Evolutionary conservation across 2,113 vertebrate species (phyloP).

Genomic region (Solenodon paradoxus): DNA sequence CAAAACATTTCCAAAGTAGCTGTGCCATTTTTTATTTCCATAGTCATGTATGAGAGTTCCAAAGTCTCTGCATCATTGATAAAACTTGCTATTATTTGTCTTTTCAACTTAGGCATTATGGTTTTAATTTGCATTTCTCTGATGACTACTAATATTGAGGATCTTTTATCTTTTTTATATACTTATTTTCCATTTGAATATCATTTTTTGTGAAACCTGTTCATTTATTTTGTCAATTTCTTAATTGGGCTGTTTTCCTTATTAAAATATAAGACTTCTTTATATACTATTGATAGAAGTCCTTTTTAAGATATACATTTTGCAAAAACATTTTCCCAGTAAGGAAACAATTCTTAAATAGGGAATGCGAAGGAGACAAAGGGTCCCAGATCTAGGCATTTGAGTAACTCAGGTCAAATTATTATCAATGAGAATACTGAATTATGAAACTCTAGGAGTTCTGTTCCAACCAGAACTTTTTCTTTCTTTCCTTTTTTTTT

Average conservation of each 20-base stretch:
- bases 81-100: not conserved
- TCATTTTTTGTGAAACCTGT: not conserved
- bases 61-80: not conserved
- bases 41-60: not conserved
- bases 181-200: not conserved
- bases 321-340: not conserved
- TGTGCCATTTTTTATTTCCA: not conserved
- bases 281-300: no score
- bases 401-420: not conserved
- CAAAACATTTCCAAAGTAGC: not conserved
- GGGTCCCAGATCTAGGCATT: not conserved
- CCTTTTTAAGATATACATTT: no score
- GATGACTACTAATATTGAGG: not conserved
- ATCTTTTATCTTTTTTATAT: not conserved
- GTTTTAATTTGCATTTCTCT: not conserved
- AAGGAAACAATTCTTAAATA: not conserved
- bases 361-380: not conserved
- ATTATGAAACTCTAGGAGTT: not conserved
- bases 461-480: not conserved
- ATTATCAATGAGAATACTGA: not conserved
- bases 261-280: not conserved
- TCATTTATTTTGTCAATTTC: not conserved
- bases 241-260: not conserved
- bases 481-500: no score
- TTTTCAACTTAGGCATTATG: not conserved